Percentiles rank a stretch among this genome's conserved stretches.
These are phyloP conservation scores for Amphilophus citrinellus DNA, from an alignment of 2,113 vertebrate species.

Conservation along the genomic window DNA sequence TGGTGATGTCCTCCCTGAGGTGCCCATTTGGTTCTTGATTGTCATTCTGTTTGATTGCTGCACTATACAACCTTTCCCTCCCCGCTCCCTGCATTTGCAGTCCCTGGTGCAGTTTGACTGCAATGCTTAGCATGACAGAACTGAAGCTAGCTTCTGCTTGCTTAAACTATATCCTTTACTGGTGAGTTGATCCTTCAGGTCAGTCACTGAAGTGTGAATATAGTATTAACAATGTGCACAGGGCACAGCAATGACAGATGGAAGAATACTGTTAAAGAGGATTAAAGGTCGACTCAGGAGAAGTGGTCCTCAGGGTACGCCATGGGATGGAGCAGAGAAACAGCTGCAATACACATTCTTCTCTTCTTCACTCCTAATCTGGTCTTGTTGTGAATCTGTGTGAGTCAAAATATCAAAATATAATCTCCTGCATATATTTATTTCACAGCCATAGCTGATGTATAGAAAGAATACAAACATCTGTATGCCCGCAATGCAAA, in stretches of 20 bases:
- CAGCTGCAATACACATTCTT: conserved; percentile 15
- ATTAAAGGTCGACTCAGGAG: conserved; percentile 54
- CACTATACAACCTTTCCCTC: no score
- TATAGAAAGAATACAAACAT: background rate
- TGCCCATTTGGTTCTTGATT: no score
- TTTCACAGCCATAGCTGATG: background rate
- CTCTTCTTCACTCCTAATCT: background rate
- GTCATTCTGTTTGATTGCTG: no score
- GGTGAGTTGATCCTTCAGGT: conserved; percentile 9
- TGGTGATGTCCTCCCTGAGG: no score
- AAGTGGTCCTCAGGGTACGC: conserved; percentile 38
- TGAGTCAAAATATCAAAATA: background rate
- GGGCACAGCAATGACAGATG: conserved; percentile 45
- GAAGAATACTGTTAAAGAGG: conserved; percentile 52
- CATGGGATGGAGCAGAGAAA: background rate
- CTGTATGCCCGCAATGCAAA: background rate
- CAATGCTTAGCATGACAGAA: background rate
- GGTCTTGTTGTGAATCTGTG: conserved; percentile 1
- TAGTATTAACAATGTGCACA: conserved; percentile 34
- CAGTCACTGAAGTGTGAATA: conserved; percentile 11
- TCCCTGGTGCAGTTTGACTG: background rate
- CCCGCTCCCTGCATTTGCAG: background rate
- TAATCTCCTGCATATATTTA: background rate
- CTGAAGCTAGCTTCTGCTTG: background rate
- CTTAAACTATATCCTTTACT: background rate